These are phyloP conservation scores for Electrona antarctica DNA, from an alignment of 2,113 vertebrate genomes.

Conservation along the genomic window DNA sequence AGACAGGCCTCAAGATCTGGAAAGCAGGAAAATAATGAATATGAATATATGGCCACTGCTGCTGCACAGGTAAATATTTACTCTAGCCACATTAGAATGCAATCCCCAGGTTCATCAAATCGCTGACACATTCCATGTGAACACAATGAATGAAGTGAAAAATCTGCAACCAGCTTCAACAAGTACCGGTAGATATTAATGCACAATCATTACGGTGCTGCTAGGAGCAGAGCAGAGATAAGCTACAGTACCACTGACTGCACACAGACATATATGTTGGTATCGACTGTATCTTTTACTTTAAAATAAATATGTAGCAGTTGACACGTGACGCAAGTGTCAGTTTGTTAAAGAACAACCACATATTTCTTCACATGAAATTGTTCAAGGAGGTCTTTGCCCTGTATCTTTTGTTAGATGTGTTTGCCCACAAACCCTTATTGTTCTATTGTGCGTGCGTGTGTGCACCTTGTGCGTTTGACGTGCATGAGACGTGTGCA, in stretches of 20 bases:
- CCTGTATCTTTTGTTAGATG: not conserved
- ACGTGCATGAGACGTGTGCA: not conserved
- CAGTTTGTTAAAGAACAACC: too few relatives aligned
- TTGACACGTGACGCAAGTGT: too few relatives aligned
- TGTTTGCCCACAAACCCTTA: not conserved
- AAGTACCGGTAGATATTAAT: too few relatives aligned
- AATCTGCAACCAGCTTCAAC: too few relatives aligned
- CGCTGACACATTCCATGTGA: not conserved
- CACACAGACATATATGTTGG: too few relatives aligned
- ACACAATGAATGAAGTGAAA: not conserved
- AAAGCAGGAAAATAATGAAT: constrained; percentile 41
- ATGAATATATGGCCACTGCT: not conserved
- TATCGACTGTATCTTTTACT: too few relatives aligned
- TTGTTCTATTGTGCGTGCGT: not conserved
- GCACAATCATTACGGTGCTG: too few relatives aligned
- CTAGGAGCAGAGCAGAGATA: too few relatives aligned
- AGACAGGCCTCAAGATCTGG: constrained; percentile 88
- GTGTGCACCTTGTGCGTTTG: not conserved
- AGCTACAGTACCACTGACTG: too few relatives aligned
- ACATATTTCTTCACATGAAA: too few relatives aligned
- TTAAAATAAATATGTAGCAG: too few relatives aligned
- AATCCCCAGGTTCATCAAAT: not conserved
- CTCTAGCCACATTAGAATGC: not conserved
- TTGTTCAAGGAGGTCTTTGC: too few relatives aligned
- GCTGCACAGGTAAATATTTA: not conserved